Conservation (phyloP, 2,113 vertebrate species). For the Apeltes quadracus region DNA sequence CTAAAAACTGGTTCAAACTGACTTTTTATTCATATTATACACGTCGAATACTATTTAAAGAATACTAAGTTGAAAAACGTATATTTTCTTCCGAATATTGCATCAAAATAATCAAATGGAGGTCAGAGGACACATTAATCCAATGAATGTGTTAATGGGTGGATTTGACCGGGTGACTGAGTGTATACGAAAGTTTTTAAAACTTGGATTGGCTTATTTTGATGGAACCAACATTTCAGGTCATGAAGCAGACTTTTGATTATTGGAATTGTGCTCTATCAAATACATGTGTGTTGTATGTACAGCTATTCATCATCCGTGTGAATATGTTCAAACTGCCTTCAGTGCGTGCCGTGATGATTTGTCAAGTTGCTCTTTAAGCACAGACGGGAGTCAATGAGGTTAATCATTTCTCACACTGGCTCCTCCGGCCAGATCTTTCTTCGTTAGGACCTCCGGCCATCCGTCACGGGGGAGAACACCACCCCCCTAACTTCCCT, state of each 20-base stretch:
- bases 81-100: background rate
- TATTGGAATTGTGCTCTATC: background rate
- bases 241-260: background rate
- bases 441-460: slow-evolving; percentile 49
- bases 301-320: slow-evolving; percentile 33
- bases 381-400: slow-evolving; percentile 62
- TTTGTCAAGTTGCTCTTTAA: slow-evolving; percentile 71
- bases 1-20: background rate
- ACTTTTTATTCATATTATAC: background rate
- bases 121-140: background rate
- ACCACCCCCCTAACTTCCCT: slow-evolving; percentile 23
- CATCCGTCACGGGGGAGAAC: slow-evolving; percentile 51
- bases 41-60: background rate
- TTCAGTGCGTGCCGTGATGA: slow-evolving; percentile 60
- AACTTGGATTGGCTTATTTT: background rate
- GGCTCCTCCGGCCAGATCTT: slow-evolving; percentile 35
- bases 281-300: slow-evolving; percentile 17
- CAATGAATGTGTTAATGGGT: background rate
- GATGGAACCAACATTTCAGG: background rate
- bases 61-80: background rate
- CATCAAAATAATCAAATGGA: background rate
- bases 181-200: background rate
- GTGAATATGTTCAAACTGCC: slow-evolving; percentile 47
- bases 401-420: slow-evolving; percentile 61
- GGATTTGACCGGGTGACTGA: background rate